These are phyloP conservation scores for Nomada goodeniana DNA, from an alignment of 2,888 invertebrate species.

Conservation along the genomic window DNA sequence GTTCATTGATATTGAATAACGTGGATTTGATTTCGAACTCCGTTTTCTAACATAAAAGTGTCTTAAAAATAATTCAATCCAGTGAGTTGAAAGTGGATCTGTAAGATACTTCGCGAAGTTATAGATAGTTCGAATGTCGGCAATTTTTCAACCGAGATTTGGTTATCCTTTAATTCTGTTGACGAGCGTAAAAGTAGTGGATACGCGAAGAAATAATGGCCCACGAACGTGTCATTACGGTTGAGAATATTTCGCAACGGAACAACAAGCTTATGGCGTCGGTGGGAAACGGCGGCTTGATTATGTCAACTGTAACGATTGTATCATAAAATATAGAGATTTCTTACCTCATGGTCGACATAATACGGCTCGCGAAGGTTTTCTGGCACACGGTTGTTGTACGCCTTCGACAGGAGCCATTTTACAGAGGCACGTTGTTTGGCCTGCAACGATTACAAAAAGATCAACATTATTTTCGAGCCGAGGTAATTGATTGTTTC, in stretches of 20 bases:
- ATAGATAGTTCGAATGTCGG: too few relatives aligned
- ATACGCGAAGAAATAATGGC: too few relatives aligned
- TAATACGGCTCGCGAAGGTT: constrained; percentile 97
- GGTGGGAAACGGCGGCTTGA: not conserved
- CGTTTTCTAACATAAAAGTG: too few relatives aligned
- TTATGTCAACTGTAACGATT: constrained; percentile 67
- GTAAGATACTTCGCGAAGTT: too few relatives aligned
- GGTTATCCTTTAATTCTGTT: too few relatives aligned
- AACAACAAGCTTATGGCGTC: not conserved
- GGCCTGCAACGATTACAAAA: constrained; percentile 89
- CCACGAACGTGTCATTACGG: too few relatives aligned
- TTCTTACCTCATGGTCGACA: constrained; percentile 94
- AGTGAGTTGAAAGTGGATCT: too few relatives aligned
- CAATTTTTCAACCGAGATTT: too few relatives aligned
- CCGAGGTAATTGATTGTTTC: not conserved
- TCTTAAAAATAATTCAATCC: too few relatives aligned
- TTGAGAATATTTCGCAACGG: not conserved
- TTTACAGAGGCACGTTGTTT: constrained; percentile 97
- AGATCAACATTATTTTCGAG: constrained; percentile 7
- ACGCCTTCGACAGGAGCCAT: constrained; percentile 98
- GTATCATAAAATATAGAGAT: not conserved
- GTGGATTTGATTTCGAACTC: too few relatives aligned
- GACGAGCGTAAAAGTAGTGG: too few relatives aligned
- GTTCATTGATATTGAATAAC: too few relatives aligned
- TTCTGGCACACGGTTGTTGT: constrained; percentile 96